Conservation (phyloP, 2,797 vertebrate species). For the Macropus fuliginosus region DNA sequence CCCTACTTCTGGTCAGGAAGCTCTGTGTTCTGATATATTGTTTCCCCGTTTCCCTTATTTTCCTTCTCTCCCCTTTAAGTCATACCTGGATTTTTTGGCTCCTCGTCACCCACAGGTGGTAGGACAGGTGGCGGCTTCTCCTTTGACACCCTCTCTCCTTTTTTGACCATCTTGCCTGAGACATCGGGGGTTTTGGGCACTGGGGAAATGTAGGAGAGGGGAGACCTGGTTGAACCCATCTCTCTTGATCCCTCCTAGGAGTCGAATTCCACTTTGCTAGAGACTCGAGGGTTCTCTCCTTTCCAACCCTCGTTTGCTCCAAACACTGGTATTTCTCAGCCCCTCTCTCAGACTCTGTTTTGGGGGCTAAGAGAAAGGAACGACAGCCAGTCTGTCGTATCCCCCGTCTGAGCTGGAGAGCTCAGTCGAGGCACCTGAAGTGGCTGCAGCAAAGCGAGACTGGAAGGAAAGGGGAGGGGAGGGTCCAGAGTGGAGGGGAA, state of each 20-base stretch:
- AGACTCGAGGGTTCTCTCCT: not conserved
- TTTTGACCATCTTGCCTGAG: slow-evolving; percentile 53
- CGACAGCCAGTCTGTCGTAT: not conserved
- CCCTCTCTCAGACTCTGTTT: not conserved
- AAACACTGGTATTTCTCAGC: not conserved
- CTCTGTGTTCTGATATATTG: not conserved
- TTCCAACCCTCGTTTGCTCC: not conserved
- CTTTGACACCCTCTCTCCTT: slow-evolving; percentile 63
- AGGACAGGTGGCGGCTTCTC: slow-evolving; percentile 50
- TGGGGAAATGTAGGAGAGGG: slow-evolving; percentile 50
- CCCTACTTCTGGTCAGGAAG: not conserved
- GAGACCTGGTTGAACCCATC: not conserved
- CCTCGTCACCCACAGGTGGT: slow-evolving; percentile 67
- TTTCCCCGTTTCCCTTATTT: not conserved
- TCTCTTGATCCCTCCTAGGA: not conserved
- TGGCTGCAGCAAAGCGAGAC: not conserved
- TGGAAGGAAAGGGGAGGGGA: not conserved
- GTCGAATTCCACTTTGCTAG: not conserved
- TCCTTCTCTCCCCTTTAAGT: not conserved
- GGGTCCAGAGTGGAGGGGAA: not conserved
- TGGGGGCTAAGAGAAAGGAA: not conserved
- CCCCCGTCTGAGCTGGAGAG: not conserved
- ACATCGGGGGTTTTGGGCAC: slow-evolving; percentile 64
- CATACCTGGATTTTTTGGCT: slow-evolving; percentile 73
- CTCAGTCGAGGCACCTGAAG: not conserved